Base-by-base conservation (phyloP, 2,888 invertebrate species). In the Chaetogeoica ovagalla region DNA sequence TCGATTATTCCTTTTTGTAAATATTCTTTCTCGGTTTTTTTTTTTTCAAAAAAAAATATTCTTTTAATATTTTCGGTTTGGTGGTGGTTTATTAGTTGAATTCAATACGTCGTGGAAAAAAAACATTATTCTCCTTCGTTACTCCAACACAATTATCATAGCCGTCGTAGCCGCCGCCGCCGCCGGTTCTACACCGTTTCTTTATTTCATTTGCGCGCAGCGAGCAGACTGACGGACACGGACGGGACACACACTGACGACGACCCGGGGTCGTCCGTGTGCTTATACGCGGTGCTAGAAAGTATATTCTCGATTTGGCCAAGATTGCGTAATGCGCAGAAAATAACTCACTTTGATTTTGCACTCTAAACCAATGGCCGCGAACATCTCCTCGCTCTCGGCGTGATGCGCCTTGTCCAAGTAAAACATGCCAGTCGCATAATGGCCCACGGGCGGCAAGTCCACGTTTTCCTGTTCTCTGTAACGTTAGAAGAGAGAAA, bases 361-460 rank as follows among this genome's bases (percentile, higher is more conserved):
- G 85, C 95, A 90, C 84, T 92, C 93, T 84, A 91, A 90, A 81
- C 97, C 95, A 85, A 98, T 88, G 83, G 89, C 90, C 83, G 90
- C 89, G 87, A 98, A 97, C 84, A 92, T 91, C 84, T 90, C 89
- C 87, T 97, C 95, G 79, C 92, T 92, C 84, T 93, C 91, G 84
- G 90, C 89, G 85, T 94, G 93, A 85, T 93, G 92, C 72, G 90
- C 88, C 86, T 93, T 92, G 87, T 97, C 96, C 87, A 98, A 88
- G 88, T 95, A 99, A 86, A 98, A 90, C 83, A 98, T 95, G 82
- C 99, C 99, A 30, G 98, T 98, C 76, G 98, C 98, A 88, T 98
- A 99, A 83, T 91, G 89, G 7, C 97, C 98, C 84, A 91, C 90
- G 30, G 91, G 90, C 13, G 99, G 98, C 84, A 99, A 88, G 83